These are phyloP conservation scores for Orius insidiosus DNA, from an alignment of 1,140 invertebrate genomes.

Conservation along the genomic window DNA sequence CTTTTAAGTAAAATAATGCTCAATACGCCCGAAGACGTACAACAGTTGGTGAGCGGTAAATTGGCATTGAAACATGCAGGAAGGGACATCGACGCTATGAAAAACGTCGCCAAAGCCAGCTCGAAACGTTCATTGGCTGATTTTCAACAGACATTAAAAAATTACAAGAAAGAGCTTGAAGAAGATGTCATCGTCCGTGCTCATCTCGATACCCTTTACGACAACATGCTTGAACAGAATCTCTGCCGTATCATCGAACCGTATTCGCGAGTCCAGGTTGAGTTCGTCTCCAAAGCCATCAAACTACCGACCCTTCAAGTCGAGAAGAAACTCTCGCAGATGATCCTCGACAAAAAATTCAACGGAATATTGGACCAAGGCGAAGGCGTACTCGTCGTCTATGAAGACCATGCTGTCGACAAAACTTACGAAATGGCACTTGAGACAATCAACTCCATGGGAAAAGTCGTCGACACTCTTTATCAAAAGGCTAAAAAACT, in stretches of 20 bases:
- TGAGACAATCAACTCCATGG: constrained; percentile 96
- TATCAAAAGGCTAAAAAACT: constrained; percentile 98
- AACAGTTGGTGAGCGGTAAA: constrained; percentile 89
- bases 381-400: constrained; percentile 91
- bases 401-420: constrained; percentile 85
- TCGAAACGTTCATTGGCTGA: constrained; percentile 91
- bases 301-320: constrained; percentile 77
- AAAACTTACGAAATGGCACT: constrained; percentile 94
- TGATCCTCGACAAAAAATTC: constrained; percentile 98
- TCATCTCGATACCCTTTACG: constrained; percentile 91
- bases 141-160: constrained; percentile 74
- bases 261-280: constrained; percentile 89
- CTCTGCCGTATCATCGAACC: constrained; percentile 96
- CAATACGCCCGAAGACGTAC: constrained; percentile 88
- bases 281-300: constrained; percentile 58
- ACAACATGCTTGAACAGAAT: constrained; percentile 98
- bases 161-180: constrained; percentile 77
- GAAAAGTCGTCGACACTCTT: constrained; percentile 94
- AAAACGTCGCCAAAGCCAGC: constrained; percentile 86
- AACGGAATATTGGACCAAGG: constrained; percentile 95
- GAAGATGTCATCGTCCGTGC: constrained; percentile 93
- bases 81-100: constrained; percentile 93
- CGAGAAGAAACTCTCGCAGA: constrained; percentile 97
- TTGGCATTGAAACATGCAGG: constrained; percentile 91
- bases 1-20: constrained; percentile 97